Evolutionary conservation across 2,888 invertebrate genomes (phyloP).

Genomic region (Pocota personata): DNA sequence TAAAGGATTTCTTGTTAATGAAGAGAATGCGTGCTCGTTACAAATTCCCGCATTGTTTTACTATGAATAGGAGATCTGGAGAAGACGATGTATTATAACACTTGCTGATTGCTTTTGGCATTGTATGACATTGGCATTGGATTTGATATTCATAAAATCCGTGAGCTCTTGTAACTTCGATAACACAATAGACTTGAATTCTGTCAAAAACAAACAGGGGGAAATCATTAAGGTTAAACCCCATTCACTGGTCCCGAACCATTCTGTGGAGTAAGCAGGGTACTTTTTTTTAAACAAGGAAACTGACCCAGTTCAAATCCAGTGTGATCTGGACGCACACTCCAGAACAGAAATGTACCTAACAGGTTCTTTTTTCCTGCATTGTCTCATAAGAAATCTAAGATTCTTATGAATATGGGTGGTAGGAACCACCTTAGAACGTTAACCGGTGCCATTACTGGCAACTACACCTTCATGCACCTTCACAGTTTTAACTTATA

Average conservation of each 20-base stretch:
- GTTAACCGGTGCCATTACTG: too few relatives aligned
- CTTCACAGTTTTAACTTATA: too few relatives aligned
- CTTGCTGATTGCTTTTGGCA: conserved; percentile 43
- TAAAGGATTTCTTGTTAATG: conserved; percentile 60
- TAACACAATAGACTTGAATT: not conserved
- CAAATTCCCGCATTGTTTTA: conserved; percentile 56
- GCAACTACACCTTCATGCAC: too few relatives aligned
- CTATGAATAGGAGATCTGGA: conserved; percentile 23
- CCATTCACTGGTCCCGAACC: too few relatives aligned
- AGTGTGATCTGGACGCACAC: too few relatives aligned
- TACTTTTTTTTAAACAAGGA: not conserved
- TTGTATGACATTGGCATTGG: conserved; percentile 23
- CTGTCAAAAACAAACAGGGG: not conserved
- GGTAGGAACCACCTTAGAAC: too few relatives aligned
- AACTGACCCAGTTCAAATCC: too few relatives aligned
- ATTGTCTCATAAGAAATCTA: too few relatives aligned
- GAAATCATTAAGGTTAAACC: not conserved
- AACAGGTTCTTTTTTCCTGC: too few relatives aligned
- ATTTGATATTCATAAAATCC: not conserved
- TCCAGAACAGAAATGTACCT: too few relatives aligned
- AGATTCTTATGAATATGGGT: too few relatives aligned
- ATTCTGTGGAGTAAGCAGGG: too few relatives aligned
- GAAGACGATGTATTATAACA: conserved; percentile 26
- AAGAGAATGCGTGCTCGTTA: conserved; percentile 53
- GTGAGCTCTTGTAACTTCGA: not conserved